Percentiles rank a stretch among this genome's conserved stretches.
Evolutionary conservation across 64 coral and sea anemone species (phyloP).

Genomic region (Montipora foliosa): DNA sequence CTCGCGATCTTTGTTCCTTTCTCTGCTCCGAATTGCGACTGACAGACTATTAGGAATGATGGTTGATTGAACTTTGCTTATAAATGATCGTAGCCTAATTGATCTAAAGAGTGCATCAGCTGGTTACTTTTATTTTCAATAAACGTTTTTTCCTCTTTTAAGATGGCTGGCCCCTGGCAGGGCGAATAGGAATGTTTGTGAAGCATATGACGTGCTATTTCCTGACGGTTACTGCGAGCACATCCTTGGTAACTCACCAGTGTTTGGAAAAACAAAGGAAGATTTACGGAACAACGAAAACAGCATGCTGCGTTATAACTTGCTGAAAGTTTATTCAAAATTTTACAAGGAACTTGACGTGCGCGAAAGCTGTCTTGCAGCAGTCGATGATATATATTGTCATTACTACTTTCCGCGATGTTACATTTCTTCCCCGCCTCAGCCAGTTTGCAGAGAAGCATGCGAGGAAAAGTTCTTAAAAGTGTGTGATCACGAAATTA

Average conservation of each 20-base stretch:
- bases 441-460: not conserved
- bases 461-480: not conserved
- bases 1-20: no score
- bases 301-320: not conserved
- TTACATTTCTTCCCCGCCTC: not conserved
- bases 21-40: no score
- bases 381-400: conserved; percentile 25
- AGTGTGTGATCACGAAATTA: conserved; percentile 1
- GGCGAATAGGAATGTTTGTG: not conserved
- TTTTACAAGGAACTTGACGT: not conserved
- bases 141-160: not conserved
- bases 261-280: not conserved
- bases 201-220: not conserved
- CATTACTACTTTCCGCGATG: conserved; percentile 22
- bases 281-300: not conserved
- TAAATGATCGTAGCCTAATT: no score
- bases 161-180: not conserved
- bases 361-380: not conserved
- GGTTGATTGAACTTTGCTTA: no score
- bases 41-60: no score
- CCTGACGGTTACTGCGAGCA: conserved; percentile 16
- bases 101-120: no score
- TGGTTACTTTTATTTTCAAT: no score
- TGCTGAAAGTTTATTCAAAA: not conserved
- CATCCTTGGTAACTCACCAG: conserved; percentile 3